Base-by-base conservation (phyloP, 2,888 invertebrate species). In the Ormyrus pomaceus region DNA sequence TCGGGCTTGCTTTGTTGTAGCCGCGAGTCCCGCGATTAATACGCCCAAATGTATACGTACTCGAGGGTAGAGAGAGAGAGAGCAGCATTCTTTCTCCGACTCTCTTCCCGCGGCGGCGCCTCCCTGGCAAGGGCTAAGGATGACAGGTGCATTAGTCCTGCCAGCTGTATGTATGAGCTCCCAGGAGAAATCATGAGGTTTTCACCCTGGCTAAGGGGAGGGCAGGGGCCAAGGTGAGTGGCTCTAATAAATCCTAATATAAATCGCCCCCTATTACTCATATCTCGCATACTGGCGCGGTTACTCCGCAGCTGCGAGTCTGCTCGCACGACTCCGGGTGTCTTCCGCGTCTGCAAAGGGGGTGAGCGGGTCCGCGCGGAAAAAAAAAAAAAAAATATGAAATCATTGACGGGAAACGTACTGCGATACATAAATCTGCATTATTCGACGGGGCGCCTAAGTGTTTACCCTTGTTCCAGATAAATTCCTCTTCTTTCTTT, bases 171-270 rank as follows among this genome's bases (percentile, higher is more conserved):
- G 59, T 59, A 70, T 70, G 70, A 70, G 58, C 70, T 88, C 89
- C 89, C 89, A 86, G 81, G 89, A 88, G 89, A 89, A 89, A 89
- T 89, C 89, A 89, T 86, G 85, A 87, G 88, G 87, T 88, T 87
- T 87, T 89, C 87, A 58, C 70, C 58, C 50, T 19, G 19, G 58
- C 9, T 19, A 56, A 45, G 45, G 68, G 56, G 68, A 51, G n/a
- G 87, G 19, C 61, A 34, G 8, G 13, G n/a, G 82, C 84, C 81
- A 82, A 82, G 85, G 84, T 79, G 84, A 87, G 85, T 84, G 83
- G 83, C 82, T 85, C 87, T 89, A 88, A 89, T 89, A 89, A 89
- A 89, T 89, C 89, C 88, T 87, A 89, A 89, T 89, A 89, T 87
- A 87, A 88, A 89, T 89, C 89, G 86, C 85, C 88, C 87, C 84